These are phyloP conservation scores for Hydrolagus colliei DNA, from an alignment of 2,797 vertebrate species.

Conservation along the genomic window DNA sequence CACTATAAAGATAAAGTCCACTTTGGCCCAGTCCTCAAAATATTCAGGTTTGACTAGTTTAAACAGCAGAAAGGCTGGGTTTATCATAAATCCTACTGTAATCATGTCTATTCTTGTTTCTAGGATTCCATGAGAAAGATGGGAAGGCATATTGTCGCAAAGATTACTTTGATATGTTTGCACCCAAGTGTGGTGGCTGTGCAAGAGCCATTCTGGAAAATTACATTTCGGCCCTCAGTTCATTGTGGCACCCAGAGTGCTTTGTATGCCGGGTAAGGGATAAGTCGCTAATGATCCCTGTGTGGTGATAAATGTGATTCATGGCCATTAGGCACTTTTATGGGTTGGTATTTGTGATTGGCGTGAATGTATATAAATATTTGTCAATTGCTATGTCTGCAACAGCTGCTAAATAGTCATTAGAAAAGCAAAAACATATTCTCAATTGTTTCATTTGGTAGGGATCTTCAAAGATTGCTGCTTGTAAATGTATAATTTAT, in stretches of 20 bases:
- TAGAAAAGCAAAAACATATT: too few relatives aligned
- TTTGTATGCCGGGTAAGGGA: slow-evolving; percentile 90
- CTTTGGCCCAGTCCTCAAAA: too few relatives aligned
- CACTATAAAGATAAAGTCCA: too few relatives aligned
- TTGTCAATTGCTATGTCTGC: too few relatives aligned
- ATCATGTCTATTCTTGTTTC: not conserved
- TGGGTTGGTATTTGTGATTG: too few relatives aligned
- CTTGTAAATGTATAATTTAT: too few relatives aligned
- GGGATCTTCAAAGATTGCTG: too few relatives aligned
- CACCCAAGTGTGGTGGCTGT: slow-evolving; percentile 93
- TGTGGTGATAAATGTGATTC: too few relatives aligned
- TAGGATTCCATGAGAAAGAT: slow-evolving; percentile 95
- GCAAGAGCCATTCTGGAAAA: slow-evolving; percentile 92
- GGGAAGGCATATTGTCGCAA: slow-evolving; percentile 96
- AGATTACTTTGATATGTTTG: slow-evolving; percentile 98
- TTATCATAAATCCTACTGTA: not conserved
- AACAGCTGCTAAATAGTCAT: too few relatives aligned
- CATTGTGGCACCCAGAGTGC: slow-evolving; percentile 94
- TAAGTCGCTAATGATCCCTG: not conserved
- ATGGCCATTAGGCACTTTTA: too few relatives aligned
- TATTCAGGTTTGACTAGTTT: not conserved
- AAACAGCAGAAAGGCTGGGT: not conserved
- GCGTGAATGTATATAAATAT: too few relatives aligned
- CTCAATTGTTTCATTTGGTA: too few relatives aligned
- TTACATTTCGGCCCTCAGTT: slow-evolving; percentile 96